Percentiles rank a stretch among this genome's conserved stretches.
These are phyloP conservation scores for Lathronympha strigana DNA, from an alignment of 2,888 invertebrate species.

Conservation along the genomic window DNA sequence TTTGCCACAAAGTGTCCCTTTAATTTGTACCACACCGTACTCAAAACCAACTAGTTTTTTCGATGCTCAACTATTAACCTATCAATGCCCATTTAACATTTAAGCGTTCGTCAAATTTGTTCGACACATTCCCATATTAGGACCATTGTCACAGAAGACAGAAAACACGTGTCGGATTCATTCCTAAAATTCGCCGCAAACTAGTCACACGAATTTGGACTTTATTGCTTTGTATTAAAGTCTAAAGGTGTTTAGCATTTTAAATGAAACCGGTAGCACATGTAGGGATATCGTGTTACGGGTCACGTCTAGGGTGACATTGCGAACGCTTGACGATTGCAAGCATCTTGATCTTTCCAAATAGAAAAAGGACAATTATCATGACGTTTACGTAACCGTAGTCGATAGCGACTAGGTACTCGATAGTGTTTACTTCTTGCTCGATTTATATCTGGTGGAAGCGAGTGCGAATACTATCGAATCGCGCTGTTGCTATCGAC, in stretches of 20 bases:
- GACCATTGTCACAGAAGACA: slow-evolving; percentile 24
- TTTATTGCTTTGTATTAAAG: slow-evolving; percentile 35
- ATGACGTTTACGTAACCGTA: too few relatives aligned
- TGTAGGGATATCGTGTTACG: slow-evolving; percentile 64
- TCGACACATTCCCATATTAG: slow-evolving; percentile 25
- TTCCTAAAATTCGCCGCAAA: slow-evolving; percentile 21
- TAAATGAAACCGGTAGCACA: slow-evolving; percentile 64
- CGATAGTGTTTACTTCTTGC: too few relatives aligned
- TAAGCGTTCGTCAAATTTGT: slow-evolving; percentile 15
- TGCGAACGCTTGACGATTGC: background rate
- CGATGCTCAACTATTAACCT: slow-evolving; percentile 1
- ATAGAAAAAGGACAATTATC: too few relatives aligned
- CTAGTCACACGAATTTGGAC: slow-evolving; percentile 2
- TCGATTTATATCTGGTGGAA: too few relatives aligned
- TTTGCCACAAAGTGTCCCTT: background rate
- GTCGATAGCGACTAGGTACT: too few relatives aligned
- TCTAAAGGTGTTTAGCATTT: slow-evolving; percentile 57
- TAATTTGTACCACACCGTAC: background rate
- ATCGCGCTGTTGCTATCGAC: too few relatives aligned
- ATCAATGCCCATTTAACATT: slow-evolving; percentile 18
- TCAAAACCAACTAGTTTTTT: slow-evolving; percentile 1
- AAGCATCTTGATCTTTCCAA: too few relatives aligned
- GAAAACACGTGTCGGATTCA: slow-evolving; percentile 30
- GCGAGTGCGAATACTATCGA: too few relatives aligned
- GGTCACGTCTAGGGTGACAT: slow-evolving; percentile 50